These are phyloP conservation scores for Petrocephalus zakoni DNA, from an alignment of 2,113 vertebrate genomes.

Conservation along the genomic window DNA sequence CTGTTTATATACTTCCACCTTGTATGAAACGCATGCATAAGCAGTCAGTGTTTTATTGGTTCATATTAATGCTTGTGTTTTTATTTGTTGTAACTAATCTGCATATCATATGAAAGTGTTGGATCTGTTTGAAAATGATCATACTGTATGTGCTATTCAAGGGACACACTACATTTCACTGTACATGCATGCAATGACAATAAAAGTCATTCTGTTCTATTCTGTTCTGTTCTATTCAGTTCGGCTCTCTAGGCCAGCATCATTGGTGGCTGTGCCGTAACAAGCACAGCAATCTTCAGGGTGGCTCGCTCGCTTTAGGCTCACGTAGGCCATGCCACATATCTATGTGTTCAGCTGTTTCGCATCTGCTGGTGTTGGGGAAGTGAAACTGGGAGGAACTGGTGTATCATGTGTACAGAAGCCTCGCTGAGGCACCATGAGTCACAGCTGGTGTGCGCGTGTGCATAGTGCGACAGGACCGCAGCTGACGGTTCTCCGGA, in stretches of 20 bases:
- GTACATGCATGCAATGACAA: too few species aligned
- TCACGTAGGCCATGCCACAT: not conserved
- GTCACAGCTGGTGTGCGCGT: not conserved
- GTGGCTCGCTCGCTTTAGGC: not conserved
- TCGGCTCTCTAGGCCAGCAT: not conserved
- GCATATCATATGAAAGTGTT: too few species aligned
- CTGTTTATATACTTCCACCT: too few species aligned
- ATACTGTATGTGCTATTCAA: too few species aligned
- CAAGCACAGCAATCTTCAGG: not conserved
- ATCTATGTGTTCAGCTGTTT: not conserved
- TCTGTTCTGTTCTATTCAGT: too few species aligned
- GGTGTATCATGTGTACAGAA: not conserved
- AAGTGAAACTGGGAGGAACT: constrained; percentile 16
- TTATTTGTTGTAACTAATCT: too few species aligned
- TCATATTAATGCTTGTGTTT: too few species aligned
- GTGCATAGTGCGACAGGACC: not conserved
- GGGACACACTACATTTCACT: too few species aligned
- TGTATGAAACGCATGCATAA: too few species aligned
- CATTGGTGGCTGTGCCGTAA: not conserved
- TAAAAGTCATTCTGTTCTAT: too few species aligned
- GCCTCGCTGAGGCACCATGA: not conserved
- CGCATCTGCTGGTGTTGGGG: not conserved
- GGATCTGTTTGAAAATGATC: too few species aligned
- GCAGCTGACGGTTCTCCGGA: not conserved
- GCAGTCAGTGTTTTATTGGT: too few species aligned